Conservation (phyloP, 1,140 invertebrate genomes). For the Drosophila setifemur region DNA sequence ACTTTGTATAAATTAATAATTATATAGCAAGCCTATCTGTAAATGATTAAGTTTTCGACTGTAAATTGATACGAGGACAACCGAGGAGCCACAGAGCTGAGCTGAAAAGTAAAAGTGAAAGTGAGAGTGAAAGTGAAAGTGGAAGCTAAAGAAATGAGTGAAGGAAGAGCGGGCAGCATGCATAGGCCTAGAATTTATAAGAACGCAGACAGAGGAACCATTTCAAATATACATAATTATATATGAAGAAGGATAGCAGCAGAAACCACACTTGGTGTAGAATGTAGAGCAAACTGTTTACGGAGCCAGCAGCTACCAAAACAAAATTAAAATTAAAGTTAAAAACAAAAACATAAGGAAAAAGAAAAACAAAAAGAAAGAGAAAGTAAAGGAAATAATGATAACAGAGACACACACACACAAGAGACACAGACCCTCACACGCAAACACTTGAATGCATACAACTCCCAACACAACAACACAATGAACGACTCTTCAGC, state of each 20-base stretch:
- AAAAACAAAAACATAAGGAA: too few relatives aligned
- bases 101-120: neutral
- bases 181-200: slow-evolving; percentile 54
- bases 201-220: slow-evolving; percentile 46
- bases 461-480: slow-evolving; percentile 30
- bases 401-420: slow-evolving; percentile 41
- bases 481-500: slow-evolving; percentile 59
- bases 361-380: slow-evolving; percentile 32
- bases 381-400: neutral
- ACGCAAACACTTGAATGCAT: slow-evolving; percentile 25
- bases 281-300: slow-evolving; percentile 40
- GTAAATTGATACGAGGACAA: slow-evolving; percentile 55
- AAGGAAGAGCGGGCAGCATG: slow-evolving; percentile 24
- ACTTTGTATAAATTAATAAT: slow-evolving; percentile 65
- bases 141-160: too few relatives aligned
- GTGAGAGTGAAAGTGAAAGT: slow-evolving; percentile 10
- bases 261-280: slow-evolving; percentile 43
- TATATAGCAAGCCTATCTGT: slow-evolving; percentile 59
- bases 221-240: slow-evolving; percentile 56
- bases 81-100: neutral
- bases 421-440: slow-evolving; percentile 24
- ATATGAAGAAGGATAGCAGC: slow-evolving; percentile 28
- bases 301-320: slow-evolving; percentile 47
- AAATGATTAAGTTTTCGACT: slow-evolving; percentile 72
- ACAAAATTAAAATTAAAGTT: slow-evolving; percentile 15